These are phyloP conservation scores for Halcyon smyrnensis DNA, from an alignment of 2,797 vertebrate species.

Conservation along the genomic window DNA sequence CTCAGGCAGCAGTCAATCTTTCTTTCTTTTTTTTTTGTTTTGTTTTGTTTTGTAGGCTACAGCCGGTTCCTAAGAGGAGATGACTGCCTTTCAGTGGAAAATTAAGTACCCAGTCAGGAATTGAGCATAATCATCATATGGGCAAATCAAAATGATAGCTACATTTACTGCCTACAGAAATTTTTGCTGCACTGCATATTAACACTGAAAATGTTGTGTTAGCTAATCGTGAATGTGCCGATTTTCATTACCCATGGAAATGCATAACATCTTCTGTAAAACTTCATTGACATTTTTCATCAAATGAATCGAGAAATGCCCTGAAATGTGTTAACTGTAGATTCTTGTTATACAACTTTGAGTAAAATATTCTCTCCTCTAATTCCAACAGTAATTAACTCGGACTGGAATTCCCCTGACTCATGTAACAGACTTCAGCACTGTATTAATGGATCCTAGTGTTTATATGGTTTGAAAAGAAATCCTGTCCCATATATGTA, in stretches of 20 bases:
- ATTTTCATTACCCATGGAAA: slow-evolving; percentile 62
- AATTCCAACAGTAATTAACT: slow-evolving; percentile 74
- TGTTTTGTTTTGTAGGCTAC: not conserved
- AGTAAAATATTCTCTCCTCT: slow-evolving; percentile 51
- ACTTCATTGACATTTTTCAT: slow-evolving; percentile 55
- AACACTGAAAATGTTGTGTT: slow-evolving; percentile 64
- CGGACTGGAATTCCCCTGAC: slow-evolving; percentile 61
- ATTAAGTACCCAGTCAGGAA: slow-evolving; percentile 63
- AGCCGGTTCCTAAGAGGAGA: not conserved
- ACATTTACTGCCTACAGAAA: slow-evolving; percentile 66
- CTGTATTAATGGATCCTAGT: slow-evolving; percentile 47
- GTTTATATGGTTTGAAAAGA: slow-evolving; percentile 36
- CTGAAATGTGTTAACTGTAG: slow-evolving; percentile 50
- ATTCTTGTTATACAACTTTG: slow-evolving; percentile 33
- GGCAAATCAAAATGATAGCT: slow-evolving; percentile 65
- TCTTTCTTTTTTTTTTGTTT: not conserved
- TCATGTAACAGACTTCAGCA: slow-evolving; percentile 48
- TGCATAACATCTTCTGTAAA: slow-evolving; percentile 53
- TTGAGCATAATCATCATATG: slow-evolving; percentile 53
- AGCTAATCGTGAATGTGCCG: slow-evolving; percentile 42
- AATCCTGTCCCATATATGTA: not conserved
- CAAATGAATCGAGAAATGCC: slow-evolving; percentile 33
- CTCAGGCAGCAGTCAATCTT: not conserved
- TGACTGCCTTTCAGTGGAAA: slow-evolving; percentile 49
- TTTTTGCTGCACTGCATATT: slow-evolving; percentile 51